These are phyloP conservation scores for Dromaius novaehollandiae DNA, from an alignment of 2,113 vertebrate genomes.

Conservation along the genomic window DNA sequence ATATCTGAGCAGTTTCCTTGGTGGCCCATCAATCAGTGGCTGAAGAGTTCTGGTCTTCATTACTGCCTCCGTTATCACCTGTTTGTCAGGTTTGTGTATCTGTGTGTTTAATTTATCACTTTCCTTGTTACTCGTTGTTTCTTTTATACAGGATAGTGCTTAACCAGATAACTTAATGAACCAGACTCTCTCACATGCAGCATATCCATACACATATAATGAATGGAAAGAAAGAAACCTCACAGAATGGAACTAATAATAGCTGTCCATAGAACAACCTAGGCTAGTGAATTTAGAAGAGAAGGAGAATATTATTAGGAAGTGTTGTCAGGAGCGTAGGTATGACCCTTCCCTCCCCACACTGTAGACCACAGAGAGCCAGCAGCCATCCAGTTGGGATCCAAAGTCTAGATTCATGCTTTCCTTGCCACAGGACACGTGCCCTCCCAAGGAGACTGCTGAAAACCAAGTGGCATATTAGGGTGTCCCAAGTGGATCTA, in stretches of 20 bases:
- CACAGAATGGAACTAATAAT: not conserved
- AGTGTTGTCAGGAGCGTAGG: rapidly evolving
- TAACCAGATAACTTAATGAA: not conserved
- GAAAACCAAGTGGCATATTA: not conserved
- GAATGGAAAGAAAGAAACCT: not conserved
- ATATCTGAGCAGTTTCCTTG: not conserved
- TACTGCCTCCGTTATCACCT: not conserved
- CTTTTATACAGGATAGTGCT: not conserved
- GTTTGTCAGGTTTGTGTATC: not conserved
- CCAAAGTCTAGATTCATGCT: not conserved
- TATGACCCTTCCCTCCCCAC: not conserved
- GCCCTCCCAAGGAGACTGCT: not conserved
- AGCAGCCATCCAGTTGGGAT: rapidly evolving
- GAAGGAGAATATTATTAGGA: not conserved
- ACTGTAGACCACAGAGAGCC: not conserved
- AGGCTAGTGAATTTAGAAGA: not conserved
- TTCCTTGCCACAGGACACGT: not conserved
- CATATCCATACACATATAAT: not conserved
- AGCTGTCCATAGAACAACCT: not conserved
- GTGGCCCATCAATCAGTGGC: not conserved
- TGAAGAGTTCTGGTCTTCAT: not conserved
- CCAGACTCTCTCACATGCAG: not conserved
- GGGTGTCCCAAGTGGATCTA: not conserved
- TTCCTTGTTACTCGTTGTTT: not conserved
- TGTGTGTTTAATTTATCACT: not conserved